Conservation (phyloP, 2,888 invertebrate species). For the Trachelus iudaicus region DNA sequence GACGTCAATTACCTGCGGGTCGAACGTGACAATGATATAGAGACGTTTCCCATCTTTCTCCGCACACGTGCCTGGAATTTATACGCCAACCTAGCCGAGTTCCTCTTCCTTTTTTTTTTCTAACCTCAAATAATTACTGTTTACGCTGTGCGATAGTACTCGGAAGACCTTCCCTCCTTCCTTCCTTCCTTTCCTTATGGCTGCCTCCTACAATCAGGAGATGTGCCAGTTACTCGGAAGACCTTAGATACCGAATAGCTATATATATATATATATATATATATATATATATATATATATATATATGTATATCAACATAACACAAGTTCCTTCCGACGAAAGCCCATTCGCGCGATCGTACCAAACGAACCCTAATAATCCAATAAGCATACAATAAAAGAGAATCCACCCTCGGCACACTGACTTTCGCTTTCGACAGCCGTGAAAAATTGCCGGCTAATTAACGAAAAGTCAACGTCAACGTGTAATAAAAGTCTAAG, state of each 20-base stretch:
- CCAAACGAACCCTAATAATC: not conserved
- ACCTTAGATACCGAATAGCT: not conserved
- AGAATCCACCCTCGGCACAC: not conserved
- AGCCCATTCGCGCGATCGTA: not conserved
- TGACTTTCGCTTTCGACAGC: not conserved
- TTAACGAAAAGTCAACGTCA: not conserved
- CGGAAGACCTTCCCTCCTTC: too few species aligned
- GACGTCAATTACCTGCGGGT: not conserved
- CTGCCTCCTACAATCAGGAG: too few species aligned
- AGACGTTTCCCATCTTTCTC: not conserved
- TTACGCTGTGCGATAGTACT: not conserved
- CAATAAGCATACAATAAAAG: not conserved
- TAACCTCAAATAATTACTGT: not conserved
- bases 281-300: not conserved
- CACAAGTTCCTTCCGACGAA: not conserved
- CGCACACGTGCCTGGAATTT: not conserved
- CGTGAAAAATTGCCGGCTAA: not conserved
- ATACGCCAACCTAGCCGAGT: not conserved
- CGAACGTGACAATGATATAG: not conserved
- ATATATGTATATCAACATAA: not conserved
- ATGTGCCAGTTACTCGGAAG: not conserved
- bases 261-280: too few species aligned
- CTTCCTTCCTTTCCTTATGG: too few species aligned
- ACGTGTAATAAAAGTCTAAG: not conserved
- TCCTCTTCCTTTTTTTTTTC: not conserved